Evolutionary conservation across 1,140 invertebrate species (phyloP).

Genomic region (Drosophila tani): DNA sequence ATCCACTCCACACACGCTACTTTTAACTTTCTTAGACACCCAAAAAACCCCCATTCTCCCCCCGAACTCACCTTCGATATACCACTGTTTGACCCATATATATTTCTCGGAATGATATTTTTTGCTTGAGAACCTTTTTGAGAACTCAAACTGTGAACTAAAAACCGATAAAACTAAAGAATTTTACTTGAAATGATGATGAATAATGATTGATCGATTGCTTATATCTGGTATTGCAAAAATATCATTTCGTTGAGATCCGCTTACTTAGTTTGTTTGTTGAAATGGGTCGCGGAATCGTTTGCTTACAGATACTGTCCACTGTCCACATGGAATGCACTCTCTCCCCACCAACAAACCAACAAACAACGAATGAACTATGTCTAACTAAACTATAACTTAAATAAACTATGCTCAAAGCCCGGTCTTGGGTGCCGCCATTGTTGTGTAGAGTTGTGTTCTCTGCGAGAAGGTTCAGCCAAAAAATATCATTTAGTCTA

Average conservation of each 20-base stretch:
- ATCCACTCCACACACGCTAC: constrained; percentile 36
- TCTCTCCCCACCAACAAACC: constrained; percentile 31
- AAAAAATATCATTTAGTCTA: constrained; percentile 81
- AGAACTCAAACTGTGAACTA: constrained; percentile 49
- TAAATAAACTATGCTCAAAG: constrained; percentile 20
- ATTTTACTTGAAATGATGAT: constrained; percentile 8
- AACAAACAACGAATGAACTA: constrained; percentile 29
- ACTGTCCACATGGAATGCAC: constrained; percentile 39
- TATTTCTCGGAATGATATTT: constrained; percentile 85
- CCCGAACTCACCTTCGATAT: constrained; percentile 39
- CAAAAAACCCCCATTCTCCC: constrained; percentile 1
- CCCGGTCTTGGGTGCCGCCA: constrained; percentile 7
- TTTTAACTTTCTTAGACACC: constrained; percentile 44
- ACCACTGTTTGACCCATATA: constrained; percentile 65
- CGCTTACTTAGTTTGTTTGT: constrained; percentile 45
- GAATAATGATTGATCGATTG: constrained; percentile 24
- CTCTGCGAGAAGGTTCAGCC: constrained; percentile 76
- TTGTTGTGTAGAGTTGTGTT: constrained; percentile 40
- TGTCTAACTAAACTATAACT: constrained; percentile 5
- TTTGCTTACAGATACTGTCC: constrained; percentile 42
- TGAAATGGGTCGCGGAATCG: constrained; percentile 43
- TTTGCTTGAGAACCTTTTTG: constrained; percentile 81
- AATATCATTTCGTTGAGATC: constrained; percentile 61
- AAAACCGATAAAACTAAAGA: constrained; percentile 19
- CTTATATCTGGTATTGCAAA: constrained; percentile 43